These are phyloP conservation scores for Sapajus apella DNA, from an alignment of 2,113 vertebrate species.

Conservation along the genomic window DNA sequence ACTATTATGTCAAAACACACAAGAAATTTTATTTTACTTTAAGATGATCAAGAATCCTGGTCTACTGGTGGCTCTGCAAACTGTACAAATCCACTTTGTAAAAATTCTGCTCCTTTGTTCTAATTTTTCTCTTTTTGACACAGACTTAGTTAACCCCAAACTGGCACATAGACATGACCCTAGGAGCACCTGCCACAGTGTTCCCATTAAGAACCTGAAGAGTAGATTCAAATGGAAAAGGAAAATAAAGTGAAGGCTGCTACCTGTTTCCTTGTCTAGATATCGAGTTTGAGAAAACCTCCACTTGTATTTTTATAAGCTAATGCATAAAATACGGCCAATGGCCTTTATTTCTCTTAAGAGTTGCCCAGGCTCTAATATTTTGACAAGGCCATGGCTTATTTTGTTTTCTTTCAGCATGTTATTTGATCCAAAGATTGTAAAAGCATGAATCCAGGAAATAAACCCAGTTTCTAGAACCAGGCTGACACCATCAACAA, in stretches of 20 bases:
- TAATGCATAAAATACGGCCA: accelerated
- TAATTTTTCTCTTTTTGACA: background rate
- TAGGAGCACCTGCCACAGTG: accelerated
- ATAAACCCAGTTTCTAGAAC: background rate
- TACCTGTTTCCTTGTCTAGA: accelerated
- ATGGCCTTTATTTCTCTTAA: background rate
- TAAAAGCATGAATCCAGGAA: background rate
- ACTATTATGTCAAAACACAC: background rate
- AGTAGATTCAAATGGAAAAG: accelerated
- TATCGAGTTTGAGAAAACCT: accelerated
- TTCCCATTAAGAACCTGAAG: too few relatives aligned
- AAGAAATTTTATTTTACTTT: background rate
- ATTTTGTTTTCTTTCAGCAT: background rate
- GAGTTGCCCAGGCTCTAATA: background rate
- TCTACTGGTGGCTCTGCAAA: background rate
- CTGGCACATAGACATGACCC: accelerated
- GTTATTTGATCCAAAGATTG: background rate
- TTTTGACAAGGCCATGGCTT: background rate
- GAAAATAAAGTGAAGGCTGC: accelerated
- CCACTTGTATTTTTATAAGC: background rate
- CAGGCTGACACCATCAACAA: background rate
- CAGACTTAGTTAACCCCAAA: background rate
- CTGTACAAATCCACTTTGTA: background rate
- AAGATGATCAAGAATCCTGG: background rate
- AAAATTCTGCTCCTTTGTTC: background rate